Evolutionary conservation across 1,140 invertebrate species (phyloP).

Genomic region (Rhagoletis zephyria): DNA sequence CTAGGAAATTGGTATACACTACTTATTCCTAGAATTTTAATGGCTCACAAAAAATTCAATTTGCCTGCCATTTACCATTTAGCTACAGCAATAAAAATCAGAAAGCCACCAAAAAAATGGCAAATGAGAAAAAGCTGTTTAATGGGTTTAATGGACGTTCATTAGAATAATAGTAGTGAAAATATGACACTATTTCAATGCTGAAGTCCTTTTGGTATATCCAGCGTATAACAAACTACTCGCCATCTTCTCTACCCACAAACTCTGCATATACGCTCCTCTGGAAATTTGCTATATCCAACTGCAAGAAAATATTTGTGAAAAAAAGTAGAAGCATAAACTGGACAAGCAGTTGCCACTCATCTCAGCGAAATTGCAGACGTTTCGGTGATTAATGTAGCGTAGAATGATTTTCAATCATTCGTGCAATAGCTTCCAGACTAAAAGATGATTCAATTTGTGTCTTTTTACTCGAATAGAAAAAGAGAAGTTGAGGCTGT

Average conservation of each 20-base stretch:
- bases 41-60: neutral
- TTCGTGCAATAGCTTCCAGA: slow-evolving; percentile 36
- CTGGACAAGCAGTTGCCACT: slow-evolving; percentile 13
- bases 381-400: slow-evolving; percentile 46
- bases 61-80: neutral
- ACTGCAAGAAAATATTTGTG: neutral
- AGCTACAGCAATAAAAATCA: neutral
- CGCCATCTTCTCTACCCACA: neutral
- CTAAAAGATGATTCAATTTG: neutral
- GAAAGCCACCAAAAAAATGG: neutral
- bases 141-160: slow-evolving; percentile 1
- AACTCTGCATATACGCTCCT: neutral
- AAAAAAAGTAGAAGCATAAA: neutral
- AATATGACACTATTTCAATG: neutral
- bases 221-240: neutral
- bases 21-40: too few species aligned
- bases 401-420: slow-evolving; percentile 51
- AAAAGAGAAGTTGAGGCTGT: neutral
- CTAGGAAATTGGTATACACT: neutral
- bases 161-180: slow-evolving; percentile 26
- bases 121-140: neutral
- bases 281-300: neutral
- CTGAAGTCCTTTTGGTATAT: neutral
- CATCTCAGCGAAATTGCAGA: slow-evolving; percentile 9
- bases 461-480: neutral